phyloP scores from a whole-genome alignment of 2,113 vertebrate species.

The Barbus barbus region DNA sequence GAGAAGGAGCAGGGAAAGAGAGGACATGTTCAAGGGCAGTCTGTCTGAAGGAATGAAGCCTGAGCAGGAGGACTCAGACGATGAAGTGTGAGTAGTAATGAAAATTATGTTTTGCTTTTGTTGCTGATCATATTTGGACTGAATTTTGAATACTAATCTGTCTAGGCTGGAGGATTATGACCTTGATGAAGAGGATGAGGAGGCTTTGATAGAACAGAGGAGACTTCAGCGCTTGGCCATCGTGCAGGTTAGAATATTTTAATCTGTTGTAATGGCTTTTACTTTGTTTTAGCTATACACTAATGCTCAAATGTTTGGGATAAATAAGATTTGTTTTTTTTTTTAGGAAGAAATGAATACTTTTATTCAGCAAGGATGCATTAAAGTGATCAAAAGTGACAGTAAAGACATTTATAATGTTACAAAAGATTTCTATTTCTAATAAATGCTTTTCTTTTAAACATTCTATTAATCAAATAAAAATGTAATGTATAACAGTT shows the following conservation, averaged over 20 bases:
- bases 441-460: too few species aligned
- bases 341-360: too few species aligned
- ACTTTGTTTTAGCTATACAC: too few species aligned
- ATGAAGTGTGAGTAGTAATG: constrained; percentile 87
- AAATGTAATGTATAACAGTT: too few species aligned
- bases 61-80: constrained; percentile 92
- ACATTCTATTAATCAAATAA: too few species aligned
- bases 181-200: constrained; percentile 94
- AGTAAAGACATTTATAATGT: too few species aligned
- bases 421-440: too few species aligned
- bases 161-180: constrained; percentile 92
- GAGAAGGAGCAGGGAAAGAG: constrained; percentile 84
- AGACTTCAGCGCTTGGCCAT: constrained; percentile 90
- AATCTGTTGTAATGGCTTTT: too few species aligned
- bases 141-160: not conserved
- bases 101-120: constrained; percentile 54
- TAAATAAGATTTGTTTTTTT: too few species aligned
- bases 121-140: not conserved
- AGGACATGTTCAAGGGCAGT: constrained; percentile 98
- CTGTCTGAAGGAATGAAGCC: constrained; percentile 98
- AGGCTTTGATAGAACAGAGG: constrained; percentile 93
- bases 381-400: too few species aligned
- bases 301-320: too few species aligned
- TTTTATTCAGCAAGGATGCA: too few species aligned
- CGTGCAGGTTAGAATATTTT: constrained; percentile 82